A percentile compares a stretch with the other conserved stretches of the same genome.
These are phyloP conservation scores for Equus przewalskii DNA, from an alignment of 2,113 vertebrate species.

Conservation along the genomic window DNA sequence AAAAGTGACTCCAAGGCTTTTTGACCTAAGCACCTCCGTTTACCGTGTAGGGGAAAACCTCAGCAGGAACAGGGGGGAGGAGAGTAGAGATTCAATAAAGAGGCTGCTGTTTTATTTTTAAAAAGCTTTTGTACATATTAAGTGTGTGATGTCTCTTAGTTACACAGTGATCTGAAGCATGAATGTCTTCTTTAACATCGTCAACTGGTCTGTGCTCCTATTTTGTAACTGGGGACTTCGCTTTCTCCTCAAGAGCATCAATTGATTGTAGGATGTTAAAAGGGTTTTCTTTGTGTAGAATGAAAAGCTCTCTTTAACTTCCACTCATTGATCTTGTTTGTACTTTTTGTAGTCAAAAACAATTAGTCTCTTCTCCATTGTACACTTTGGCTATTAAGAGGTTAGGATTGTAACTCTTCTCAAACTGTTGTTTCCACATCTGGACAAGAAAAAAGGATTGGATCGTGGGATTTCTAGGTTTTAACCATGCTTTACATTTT, in stretches of 20 bases:
- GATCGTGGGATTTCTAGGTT: constrained; percentile 23
- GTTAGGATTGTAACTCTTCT: background rate
- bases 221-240: constrained; percentile 2
- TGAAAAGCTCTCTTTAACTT: constrained; percentile 41
- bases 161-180: background rate
- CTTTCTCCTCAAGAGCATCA: background rate
- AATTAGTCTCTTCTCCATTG: background rate
- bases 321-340: background rate
- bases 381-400: background rate
- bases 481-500: constrained; percentile 14
- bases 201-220: background rate
- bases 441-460: background rate
- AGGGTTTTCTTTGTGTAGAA: background rate
- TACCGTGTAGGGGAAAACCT: background rate
- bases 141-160: background rate
- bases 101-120: background rate
- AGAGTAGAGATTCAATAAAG: background rate
- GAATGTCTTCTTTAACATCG: background rate
- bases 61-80: background rate
- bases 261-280: background rate
- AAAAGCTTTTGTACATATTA: background rate
- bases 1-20: background rate
- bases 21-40: constrained; percentile 4
- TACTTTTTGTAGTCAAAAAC: background rate
- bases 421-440: background rate